Conservation (phyloP, 1,140 invertebrate genomes). For the Chironomus striatipennis region DNA sequence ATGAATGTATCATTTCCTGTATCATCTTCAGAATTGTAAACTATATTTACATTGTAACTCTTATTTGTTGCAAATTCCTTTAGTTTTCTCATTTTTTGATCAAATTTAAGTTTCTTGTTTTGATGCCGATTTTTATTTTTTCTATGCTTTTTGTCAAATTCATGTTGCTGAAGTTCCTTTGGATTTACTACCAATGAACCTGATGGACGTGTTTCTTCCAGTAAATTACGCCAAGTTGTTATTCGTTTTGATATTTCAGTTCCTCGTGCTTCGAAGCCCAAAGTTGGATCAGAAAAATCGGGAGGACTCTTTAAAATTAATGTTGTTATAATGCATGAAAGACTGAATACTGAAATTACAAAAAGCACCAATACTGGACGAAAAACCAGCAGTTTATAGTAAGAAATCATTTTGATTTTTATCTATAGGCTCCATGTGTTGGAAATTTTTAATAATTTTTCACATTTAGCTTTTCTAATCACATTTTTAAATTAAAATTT, state of each 20-base stretch:
- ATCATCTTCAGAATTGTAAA: constrained; percentile 22
- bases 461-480: not conserved
- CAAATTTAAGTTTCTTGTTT: constrained; percentile 34
- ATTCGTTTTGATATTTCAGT: constrained; percentile 67
- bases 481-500: not conserved
- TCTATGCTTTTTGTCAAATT: constrained; percentile 31
- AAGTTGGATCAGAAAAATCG: constrained; percentile 67
- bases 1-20: not conserved
- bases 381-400: constrained; percentile 58
- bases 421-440: not conserved
- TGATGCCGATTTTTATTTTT: constrained; percentile 29
- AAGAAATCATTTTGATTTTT: constrained; percentile 41
- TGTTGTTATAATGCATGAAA: constrained; percentile 60
- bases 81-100: constrained; percentile 38
- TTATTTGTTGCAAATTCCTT: constrained; percentile 38
- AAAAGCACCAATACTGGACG: constrained; percentile 65
- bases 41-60: constrained; percentile 27
- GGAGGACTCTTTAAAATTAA: constrained; percentile 58
- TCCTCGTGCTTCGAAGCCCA: constrained; percentile 85
- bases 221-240: constrained; percentile 74
- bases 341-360: constrained; percentile 55
- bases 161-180: constrained; percentile 44
- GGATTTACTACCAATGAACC: constrained; percentile 65
- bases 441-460: not conserved
- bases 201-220: constrained; percentile 59